A percentile compares a stretch with the other conserved stretches of the same genome.
Evolutionary conservation across 2,888 invertebrate species (phyloP).

Genomic region (Mythimna albipuncta): DNA sequence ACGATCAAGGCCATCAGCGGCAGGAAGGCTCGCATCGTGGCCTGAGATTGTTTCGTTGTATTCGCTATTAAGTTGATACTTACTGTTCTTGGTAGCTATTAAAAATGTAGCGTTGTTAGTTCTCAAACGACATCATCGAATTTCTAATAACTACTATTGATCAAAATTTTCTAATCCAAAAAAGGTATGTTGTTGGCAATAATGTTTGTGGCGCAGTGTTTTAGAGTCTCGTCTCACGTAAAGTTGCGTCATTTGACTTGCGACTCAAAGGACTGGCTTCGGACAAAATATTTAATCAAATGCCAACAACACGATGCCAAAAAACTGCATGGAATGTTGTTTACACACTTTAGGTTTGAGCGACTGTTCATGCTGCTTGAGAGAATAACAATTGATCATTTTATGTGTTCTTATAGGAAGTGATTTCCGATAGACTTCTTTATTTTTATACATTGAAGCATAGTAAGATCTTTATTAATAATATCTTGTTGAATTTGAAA

Average conservation of each 20-base stretch:
- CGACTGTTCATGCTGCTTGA: conserved; percentile 12
- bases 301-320: conserved; percentile 75
- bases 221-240: conserved; percentile 73
- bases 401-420: conserved; percentile 17
- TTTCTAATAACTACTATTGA: conserved; percentile 10
- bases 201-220: conserved; percentile 38
- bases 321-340: conserved; percentile 83
- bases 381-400: conserved; percentile 21
- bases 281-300: conserved; percentile 76
- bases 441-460: conserved; percentile 6
- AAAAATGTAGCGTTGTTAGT: conserved; percentile 23
- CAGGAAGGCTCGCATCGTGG: conserved; percentile 72
- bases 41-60: conserved; percentile 60
- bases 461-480: not conserved
- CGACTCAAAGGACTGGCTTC: conserved; percentile 69
- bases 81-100: conserved; percentile 33
- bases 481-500: not conserved
- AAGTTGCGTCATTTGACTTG: conserved; percentile 76
- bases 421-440: conserved; percentile 18
- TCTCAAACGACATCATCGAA: conserved; percentile 18
- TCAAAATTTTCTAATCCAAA: conserved; percentile 16
- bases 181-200: conserved; percentile 9
- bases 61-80: conserved; percentile 54
- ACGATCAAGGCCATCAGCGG: conserved; percentile 83
- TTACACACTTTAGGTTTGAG: conserved; percentile 63